phyloP scores from a whole-genome alignment of 1,140 invertebrate genomes.

The Macrobrachium nipponense region DNA sequence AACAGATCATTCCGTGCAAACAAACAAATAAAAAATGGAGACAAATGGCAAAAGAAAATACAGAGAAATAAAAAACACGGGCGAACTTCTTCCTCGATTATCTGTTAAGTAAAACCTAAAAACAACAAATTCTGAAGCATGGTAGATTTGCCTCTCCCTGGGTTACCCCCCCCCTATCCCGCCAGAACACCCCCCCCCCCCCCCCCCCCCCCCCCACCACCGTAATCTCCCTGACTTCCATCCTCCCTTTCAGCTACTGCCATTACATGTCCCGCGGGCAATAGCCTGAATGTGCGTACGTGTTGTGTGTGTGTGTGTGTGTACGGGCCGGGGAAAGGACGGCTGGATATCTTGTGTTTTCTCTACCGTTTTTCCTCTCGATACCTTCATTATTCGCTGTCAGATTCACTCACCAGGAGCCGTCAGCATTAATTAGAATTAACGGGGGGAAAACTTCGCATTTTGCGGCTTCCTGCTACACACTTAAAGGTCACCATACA shows the following conservation, averaged over 20 bases:
- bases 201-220: background rate
- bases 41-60: too few species aligned
- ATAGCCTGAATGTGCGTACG: background rate
- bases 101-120: too few species aligned
- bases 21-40: too few species aligned
- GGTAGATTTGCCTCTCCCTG: background rate
- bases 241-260: background rate
- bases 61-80: too few species aligned
- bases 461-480: too few species aligned
- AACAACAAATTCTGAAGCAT: background rate
- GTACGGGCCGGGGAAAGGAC: background rate
- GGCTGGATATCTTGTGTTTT: constrained; percentile 56
- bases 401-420: constrained; percentile 50
- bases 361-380: constrained; percentile 47
- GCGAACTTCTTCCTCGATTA: too few species aligned
- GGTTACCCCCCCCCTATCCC: background rate
- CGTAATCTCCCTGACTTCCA: background rate
- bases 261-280: background rate
- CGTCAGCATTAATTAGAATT: constrained; percentile 52
- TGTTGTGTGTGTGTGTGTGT: constrained; percentile 7
- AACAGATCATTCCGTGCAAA: too few species aligned
- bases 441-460: background rate
- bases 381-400: constrained; percentile 60
- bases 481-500: too few species aligned
- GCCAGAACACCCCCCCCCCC: background rate